Percentiles rank a stretch among this genome's conserved stretches.
Conservation (phyloP, 1,140 invertebrate species). For the Papilio helenus region DNA sequence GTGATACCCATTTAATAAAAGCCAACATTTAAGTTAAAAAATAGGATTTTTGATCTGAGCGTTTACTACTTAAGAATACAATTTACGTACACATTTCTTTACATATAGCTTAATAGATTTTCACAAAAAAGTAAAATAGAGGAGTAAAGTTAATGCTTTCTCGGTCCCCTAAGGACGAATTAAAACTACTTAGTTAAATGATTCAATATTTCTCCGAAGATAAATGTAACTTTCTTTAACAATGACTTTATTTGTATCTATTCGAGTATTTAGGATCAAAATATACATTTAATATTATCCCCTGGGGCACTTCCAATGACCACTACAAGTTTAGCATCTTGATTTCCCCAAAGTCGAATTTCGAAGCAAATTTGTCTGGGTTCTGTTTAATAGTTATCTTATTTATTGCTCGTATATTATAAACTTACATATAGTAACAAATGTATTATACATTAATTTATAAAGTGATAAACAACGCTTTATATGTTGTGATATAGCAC, state of each 20-base stretch:
- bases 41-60: background rate
- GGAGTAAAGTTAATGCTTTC: background rate
- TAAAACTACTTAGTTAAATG: background rate
- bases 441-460: background rate
- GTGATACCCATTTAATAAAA: background rate
- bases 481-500: background rate
- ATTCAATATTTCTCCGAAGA: background rate
- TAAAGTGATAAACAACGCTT: background rate
- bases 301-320: constrained; percentile 51
- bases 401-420: constrained; percentile 31
- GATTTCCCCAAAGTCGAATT: constrained; percentile 73
- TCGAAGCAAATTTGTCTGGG: constrained; percentile 48
- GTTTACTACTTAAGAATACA: background rate
- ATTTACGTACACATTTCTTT: too few relatives aligned
- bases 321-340: constrained; percentile 66
- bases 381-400: constrained; percentile 36
- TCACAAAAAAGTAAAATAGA: too few relatives aligned
- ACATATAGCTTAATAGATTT: too few relatives aligned
- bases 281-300: constrained; percentile 51
- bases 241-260: background rate
- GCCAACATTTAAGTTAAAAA: background rate
- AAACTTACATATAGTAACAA: constrained; percentile 21
- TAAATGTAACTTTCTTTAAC: background rate
- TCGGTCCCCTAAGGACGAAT: background rate
- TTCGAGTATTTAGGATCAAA: constrained; percentile 41